Base-by-base conservation (phyloP, 2,113 vertebrate genomes). In the Enhydra lutris region DNA sequence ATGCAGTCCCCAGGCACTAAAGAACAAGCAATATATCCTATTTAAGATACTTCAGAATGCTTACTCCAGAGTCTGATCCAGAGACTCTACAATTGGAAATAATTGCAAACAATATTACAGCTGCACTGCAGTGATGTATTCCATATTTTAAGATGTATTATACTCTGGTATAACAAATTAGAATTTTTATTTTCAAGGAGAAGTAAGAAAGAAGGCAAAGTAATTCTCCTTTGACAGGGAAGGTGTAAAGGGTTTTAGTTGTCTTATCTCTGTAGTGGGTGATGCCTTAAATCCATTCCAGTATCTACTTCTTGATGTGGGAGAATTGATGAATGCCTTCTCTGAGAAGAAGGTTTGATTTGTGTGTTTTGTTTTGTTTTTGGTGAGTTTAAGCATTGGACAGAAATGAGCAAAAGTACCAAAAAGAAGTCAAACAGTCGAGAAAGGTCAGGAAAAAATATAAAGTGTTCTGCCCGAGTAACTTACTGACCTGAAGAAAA, bases 371-470 rank as follows among this genome's bases (percentile, higher is more conserved):
- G 26, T 79, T 79, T 34, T 79, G 45, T 50, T n/a, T 59, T 6
- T 67, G 21, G 8, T 81, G 50, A 96, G 71, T 67, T 26, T 78
- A 71, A 36, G 1, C 42, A 71, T 59, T 82, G 15, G 7, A 14
- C 2, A 78, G 50, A 36, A 82, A 57, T 21, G 96, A 34, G 7
- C 17, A 79, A 81, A 73, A 29, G 24, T 4, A 86, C 81, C 47
- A 86, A n/a, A n/a, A 5, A 55, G 47, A 84, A 45, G 11, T 73
- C 24, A 59, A 91, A 15, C 0, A 39, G 29, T 82, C 67, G 47
- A 6, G 15, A 85, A 96, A 69, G 83, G 59, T 97, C 93, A 97
- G 79, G 4, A 23, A 78, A 34, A 89, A 4, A 24, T 34, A 18
- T 50, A 55, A 78, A 83, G 4, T 1, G 0, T 87, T 63, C 39